Evolutionary conservation across 2,113 vertebrate species (phyloP), one percentile per base, ranked within the genome.

Genomic region (Delphinapterus leucas): DNA sequence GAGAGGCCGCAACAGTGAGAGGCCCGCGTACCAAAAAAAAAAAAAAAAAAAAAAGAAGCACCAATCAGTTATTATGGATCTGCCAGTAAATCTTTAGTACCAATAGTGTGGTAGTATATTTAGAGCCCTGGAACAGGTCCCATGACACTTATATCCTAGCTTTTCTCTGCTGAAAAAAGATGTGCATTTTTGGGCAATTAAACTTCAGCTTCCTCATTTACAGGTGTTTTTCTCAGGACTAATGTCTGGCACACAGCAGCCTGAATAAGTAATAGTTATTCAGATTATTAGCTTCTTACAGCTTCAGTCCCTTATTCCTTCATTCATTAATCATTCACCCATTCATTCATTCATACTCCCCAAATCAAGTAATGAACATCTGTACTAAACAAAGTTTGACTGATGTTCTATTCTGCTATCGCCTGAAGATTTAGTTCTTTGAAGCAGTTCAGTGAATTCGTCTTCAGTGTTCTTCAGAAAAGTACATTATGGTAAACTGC

Each of bases 401-500:
- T 49, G 74, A 81, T 77, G 47, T 65, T 91, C 26, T 89, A 58
- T 87, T 33, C 53, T 55, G 6, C 1, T 47, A 23, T 86, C 90
- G 55, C 44, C 36, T 82, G 20, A 87, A 88, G 91, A 85, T 77
- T 90, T 61, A 93, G 60, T 82, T 71, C 65, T 93, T 94, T 93
- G 94, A 96, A 95, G 61, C 13, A 80, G 60, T 85, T 95, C 90
- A 95, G 58, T 88, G 70, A 97, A 80, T 71, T 84, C 49, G 70
- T 70, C 13, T 87, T 53, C 47, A 77, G 10, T 83, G 91, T 92
- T 83, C 80, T 82, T 73, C 18, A 63, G 67, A 73, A 71, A 95
- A 95, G 84, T 55, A 92, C 68, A 92, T 65, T 82, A 25, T 63
- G 84, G 55, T 55, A 49, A 82, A 31, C 44, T 76, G 11, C 2